Conservation (phyloP, 1,140 invertebrate species). For the Meloidogyne floridensis region DNA sequence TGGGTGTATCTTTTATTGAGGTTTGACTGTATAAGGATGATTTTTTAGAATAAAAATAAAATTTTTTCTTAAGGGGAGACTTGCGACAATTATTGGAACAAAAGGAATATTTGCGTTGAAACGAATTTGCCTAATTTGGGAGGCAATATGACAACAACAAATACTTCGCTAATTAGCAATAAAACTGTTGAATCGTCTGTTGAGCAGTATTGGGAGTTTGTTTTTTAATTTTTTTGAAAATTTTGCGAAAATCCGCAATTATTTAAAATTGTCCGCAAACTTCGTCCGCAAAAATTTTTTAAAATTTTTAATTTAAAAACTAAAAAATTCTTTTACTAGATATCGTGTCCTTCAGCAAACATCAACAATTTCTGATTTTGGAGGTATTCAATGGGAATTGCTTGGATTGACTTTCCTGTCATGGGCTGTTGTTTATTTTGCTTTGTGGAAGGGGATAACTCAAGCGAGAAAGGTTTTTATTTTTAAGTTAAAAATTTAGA, state of each 20-base stretch:
- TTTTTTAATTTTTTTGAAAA: too few relatives aligned
- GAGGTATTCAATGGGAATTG: constrained; percentile 84
- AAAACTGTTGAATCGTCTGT: constrained; percentile 55
- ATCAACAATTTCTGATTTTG: constrained; percentile 79
- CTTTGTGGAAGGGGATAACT: constrained; percentile 93
- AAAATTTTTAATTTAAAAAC: neutral
- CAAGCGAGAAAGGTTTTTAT: constrained; percentile 82
- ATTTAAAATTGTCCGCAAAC: neutral
- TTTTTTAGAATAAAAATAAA: too few relatives aligned
- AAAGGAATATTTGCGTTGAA: constrained; percentile 25
- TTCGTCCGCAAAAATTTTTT: neutral
- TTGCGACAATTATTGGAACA: constrained; percentile 78
- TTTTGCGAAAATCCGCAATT: too few relatives aligned
- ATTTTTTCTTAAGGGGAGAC: constrained; percentile 72
- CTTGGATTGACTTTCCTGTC: constrained; percentile 74
- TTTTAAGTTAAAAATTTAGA: too few relatives aligned
- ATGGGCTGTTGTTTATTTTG: constrained; percentile 92
- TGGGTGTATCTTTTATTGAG: too few relatives aligned
- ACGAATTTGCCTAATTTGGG: constrained; percentile 31
- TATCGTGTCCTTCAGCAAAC: constrained; percentile 83
- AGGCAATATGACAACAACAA: too few relatives aligned
- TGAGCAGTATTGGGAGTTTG: constrained; percentile 65
- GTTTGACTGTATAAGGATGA: too few relatives aligned
- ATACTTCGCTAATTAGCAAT: constrained; percentile 6
- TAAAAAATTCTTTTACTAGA: constrained; percentile 69